Conservation (phyloP, 2,113 vertebrate genomes). For the Haplochromis vanheusdeni region DNA sequence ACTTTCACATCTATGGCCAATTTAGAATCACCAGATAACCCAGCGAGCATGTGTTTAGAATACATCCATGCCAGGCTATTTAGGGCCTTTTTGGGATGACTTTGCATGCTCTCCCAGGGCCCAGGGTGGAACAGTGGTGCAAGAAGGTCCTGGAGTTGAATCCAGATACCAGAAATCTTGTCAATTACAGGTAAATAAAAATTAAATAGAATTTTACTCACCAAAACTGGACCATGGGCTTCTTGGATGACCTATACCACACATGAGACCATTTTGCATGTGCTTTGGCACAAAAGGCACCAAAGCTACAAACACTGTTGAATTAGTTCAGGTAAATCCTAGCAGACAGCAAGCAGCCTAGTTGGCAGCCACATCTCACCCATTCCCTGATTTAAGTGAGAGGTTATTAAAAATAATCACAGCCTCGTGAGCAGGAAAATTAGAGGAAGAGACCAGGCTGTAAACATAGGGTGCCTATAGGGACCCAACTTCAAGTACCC, state of each 20-base stretch:
- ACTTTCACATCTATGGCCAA: not conserved
- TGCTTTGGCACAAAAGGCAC: not conserved
- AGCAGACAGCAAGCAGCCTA: not conserved
- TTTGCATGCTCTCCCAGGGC: not conserved
- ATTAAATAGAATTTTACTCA: not conserved
- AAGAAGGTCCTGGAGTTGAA: not conserved
- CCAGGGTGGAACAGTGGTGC: not conserved
- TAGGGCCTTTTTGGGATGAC: not conserved
- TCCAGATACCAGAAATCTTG: not conserved
- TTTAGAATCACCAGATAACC: not conserved
- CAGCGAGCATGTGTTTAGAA: not conserved
- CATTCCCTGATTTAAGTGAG: not conserved
- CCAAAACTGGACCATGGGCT: not conserved
- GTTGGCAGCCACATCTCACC: not conserved
- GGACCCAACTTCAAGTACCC: not conserved
- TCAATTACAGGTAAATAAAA: not conserved
- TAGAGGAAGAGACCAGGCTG: not conserved
- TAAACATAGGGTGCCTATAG: not conserved
- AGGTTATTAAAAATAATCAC: not conserved
- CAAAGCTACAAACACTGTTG: not conserved
- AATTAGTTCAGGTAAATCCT: not conserved
- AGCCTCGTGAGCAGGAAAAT: not conserved
- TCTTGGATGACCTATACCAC: not conserved
- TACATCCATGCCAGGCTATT: not conserved
- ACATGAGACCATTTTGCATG: not conserved